These are phyloP conservation scores for Spialia ferax DNA, from an alignment of 2,888 invertebrate genomes.

Conservation along the genomic window DNA sequence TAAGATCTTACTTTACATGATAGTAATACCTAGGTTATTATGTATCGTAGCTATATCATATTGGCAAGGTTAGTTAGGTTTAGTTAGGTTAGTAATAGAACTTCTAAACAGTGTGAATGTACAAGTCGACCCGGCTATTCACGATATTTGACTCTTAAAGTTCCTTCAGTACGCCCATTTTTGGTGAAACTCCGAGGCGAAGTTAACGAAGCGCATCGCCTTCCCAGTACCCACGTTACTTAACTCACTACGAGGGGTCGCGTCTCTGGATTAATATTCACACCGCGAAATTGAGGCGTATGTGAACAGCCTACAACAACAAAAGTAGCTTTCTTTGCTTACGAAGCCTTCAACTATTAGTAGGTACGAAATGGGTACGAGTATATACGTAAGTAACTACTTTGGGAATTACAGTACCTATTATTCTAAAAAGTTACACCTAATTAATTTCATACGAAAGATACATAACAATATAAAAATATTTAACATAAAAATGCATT, in stretches of 20 bases:
- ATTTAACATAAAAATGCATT: no score
- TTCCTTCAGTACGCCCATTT: slow-evolving; percentile 11
- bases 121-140: not conserved
- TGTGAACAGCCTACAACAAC: slow-evolving; percentile 51
- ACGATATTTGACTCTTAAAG: slow-evolving; percentile 18
- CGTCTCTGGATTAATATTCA: slow-evolving; percentile 55
- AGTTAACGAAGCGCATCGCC: slow-evolving; percentile 27
- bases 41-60: no score
- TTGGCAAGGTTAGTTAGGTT: no score
- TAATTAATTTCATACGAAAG: no score
- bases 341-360: not conserved
- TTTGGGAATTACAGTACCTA: not conserved
- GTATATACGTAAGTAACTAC: no score
- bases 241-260: slow-evolving; percentile 32
- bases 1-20: no score
- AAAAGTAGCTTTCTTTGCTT: slow-evolving; percentile 28
- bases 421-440: no score
- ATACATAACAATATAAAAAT: no score
- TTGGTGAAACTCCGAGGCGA: not conserved
- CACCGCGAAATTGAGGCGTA: slow-evolving; percentile 57
- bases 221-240: slow-evolving; percentile 29
- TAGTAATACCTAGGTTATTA: no score
- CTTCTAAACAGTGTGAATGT: not conserved
- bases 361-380: no score
- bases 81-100: not conserved